A percentile compares a stretch with the other conserved stretches of the same genome.
Evolutionary conservation across 2,797 vertebrate genomes (phyloP).

Genomic region (Pempheris klunzingeri): DNA sequence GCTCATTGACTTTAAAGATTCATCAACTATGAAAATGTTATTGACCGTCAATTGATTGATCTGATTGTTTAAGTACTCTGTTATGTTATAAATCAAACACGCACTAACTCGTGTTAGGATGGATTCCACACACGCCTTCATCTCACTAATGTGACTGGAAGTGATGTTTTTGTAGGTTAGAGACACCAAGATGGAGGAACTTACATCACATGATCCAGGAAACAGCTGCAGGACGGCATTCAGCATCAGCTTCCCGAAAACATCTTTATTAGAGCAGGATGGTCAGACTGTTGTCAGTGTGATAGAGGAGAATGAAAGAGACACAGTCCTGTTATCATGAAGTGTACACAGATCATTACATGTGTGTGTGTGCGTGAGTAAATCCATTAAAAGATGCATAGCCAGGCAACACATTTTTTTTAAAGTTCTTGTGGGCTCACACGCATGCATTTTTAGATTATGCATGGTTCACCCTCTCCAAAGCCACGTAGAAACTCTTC

Average conservation of each 20-base stretch:
- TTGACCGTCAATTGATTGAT: neutral
- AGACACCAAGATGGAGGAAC: neutral
- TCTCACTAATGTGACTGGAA: neutral
- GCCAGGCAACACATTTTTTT: conserved; percentile 39
- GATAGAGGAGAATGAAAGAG: conserved; percentile 13
- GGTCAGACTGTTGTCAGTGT: conserved; percentile 27
- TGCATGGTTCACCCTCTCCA: conserved; percentile 94
- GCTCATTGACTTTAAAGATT: neutral
- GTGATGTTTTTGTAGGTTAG: neutral
- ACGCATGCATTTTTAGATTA: conserved; percentile 73
- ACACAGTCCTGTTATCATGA: conserved; percentile 22
- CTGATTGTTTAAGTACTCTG: neutral
- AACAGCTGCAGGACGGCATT: conserved; percentile 23
- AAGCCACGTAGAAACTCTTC: conserved; percentile 93
- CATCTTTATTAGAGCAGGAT: conserved; percentile 61
- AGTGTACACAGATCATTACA: conserved; percentile 25
- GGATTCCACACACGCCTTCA: neutral
- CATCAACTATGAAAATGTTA: neutral
- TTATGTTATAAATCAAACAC: neutral
- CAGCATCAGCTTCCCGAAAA: conserved; percentile 41
- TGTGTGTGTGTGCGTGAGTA: conserved; percentile 10
- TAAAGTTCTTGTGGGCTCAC: conserved; percentile 53
- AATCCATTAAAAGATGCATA: conserved; percentile 51
- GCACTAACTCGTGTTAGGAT: neutral
- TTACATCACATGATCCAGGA: conserved; percentile 6